Conservation (phyloP, 2,113 vertebrate genomes). For the Silurus meridionalis region DNA sequence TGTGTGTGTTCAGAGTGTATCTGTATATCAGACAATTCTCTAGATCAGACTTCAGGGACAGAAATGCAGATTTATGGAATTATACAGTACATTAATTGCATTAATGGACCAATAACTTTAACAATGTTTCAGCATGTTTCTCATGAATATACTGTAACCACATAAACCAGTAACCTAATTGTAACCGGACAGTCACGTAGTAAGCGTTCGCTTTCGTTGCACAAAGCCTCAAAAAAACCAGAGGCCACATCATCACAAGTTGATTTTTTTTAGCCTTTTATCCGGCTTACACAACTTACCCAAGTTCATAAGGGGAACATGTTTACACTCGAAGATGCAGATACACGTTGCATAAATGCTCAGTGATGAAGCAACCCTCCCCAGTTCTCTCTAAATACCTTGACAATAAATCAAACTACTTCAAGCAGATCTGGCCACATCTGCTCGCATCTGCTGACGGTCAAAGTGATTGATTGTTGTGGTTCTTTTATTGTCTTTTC, state of each 20-base stretch:
- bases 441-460: not conserved
- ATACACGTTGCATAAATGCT: conserved; percentile 52
- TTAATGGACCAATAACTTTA: not conserved
- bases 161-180: not conserved
- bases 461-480: conserved; percentile 1
- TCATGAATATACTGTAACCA: not conserved
- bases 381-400: not conserved
- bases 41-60: not conserved
- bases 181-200: not conserved
- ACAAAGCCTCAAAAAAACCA: not conserved
- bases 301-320: conserved; percentile 50
- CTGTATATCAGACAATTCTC: too few species aligned
- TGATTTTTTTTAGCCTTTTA: conserved; percentile 32
- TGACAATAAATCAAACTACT: conserved; percentile 34
- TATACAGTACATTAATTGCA: not conserved
- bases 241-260: conserved; percentile 22
- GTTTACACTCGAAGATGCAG: conserved; percentile 48
- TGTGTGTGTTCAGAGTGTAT: too few species aligned
- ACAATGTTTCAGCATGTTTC: not conserved
- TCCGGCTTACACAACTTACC: conserved; percentile 56
- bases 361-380: conserved; percentile 45
- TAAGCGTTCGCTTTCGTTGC: not conserved
- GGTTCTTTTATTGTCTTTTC: not conserved
- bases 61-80: not conserved
- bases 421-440: conserved; percentile 32